phyloP scores from a whole-genome alignment of 2,888 invertebrate species.

The Aplocera efformata region DNA sequence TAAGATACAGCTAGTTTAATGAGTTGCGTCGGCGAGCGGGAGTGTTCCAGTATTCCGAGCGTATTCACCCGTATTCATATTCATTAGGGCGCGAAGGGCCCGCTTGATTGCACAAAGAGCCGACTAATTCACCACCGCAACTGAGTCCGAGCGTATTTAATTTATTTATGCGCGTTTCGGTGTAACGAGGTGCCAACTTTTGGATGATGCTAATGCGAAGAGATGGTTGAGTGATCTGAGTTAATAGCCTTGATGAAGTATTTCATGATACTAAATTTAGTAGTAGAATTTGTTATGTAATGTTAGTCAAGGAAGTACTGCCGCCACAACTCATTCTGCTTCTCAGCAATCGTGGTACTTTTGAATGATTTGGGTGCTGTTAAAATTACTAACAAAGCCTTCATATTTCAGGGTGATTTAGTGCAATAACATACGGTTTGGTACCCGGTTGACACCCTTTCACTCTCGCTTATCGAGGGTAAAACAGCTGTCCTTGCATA shows the following conservation, averaged over 20 bases:
- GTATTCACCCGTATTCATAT: slow-evolving; percentile 73
- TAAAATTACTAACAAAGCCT: too few species aligned
- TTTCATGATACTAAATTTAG: too few species aligned
- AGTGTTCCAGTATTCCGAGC: slow-evolving; percentile 50
- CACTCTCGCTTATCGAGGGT: too few species aligned
- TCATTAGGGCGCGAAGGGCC: slow-evolving; percentile 74
- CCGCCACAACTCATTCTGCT: too few species aligned
- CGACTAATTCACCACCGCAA: slow-evolving; percentile 71
- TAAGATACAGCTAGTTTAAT: slow-evolving; percentile 45
- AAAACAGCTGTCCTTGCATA: too few species aligned
- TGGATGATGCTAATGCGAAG: slow-evolving; percentile 22
- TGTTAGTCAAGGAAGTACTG: too few species aligned
- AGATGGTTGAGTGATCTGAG: slow-evolving; percentile 20
- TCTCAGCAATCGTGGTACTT: too few species aligned
- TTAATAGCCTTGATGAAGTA: slow-evolving; percentile 2
- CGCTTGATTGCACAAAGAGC: slow-evolving; percentile 81
- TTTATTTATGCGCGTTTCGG: slow-evolving; percentile 53
- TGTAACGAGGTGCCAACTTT: slow-evolving; percentile 43
- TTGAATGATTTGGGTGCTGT: too few species aligned
- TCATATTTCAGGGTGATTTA: too few species aligned
- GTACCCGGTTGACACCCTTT: too few species aligned
- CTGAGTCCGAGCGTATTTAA: slow-evolving; percentile 59
- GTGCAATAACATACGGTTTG: too few species aligned
- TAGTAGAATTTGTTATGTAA: too few species aligned
- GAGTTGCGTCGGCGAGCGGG: slow-evolving; percentile 56